Base-by-base conservation (phyloP, 2,797 vertebrate genomes). In the Kryptopterus vitreolus region DNA sequence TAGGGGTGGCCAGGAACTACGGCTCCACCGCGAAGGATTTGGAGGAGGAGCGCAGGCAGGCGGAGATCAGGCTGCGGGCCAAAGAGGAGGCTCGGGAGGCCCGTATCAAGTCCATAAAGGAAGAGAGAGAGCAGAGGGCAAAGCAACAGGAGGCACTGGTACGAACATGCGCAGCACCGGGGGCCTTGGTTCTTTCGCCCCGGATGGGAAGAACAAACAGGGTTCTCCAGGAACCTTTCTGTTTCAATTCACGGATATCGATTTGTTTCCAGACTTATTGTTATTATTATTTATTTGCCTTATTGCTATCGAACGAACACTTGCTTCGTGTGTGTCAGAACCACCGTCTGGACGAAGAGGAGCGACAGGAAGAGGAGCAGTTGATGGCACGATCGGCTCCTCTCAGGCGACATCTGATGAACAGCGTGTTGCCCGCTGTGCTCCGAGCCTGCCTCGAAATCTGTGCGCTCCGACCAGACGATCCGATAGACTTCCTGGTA, bases 401-500 rank as follows among this genome's bases (percentile, higher is more conserved):
- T 1, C 83, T 97, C 86, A 93, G 93, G 71, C 94, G 89, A 78
- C 98, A 98, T 84, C 87, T 99, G 86, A 93, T 94, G 91, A 92
- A 91, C 65, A 90, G 94, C 0, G 93, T 99, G 31, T 95, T 98
- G 94, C 96, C 96, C 71, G 95, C 94, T 0, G 93, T 99, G 65
- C 93, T 93, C 75, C 91, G 89, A 84, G 97, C 97, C 0, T 91
- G 99, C 78, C 92, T 92, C 0, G 92, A 96, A 29, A 97, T 95
- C 84, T 97, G 95, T 81, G 90, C 85, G 53, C 86, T 89, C 52
- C 91, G 89, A 26, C 96, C 98, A 0, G 91, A 93, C 0, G 95
- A 98, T 81, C 97, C 97, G 0, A 87, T 98, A 0, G 94, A 97
- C 86, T 98, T 97, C 90, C 91, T 99, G 96, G 95, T 96, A 91